Evolutionary conservation across 2,113 vertebrate genomes (phyloP).

Genomic region (Mohoua ochrocephala): DNA sequence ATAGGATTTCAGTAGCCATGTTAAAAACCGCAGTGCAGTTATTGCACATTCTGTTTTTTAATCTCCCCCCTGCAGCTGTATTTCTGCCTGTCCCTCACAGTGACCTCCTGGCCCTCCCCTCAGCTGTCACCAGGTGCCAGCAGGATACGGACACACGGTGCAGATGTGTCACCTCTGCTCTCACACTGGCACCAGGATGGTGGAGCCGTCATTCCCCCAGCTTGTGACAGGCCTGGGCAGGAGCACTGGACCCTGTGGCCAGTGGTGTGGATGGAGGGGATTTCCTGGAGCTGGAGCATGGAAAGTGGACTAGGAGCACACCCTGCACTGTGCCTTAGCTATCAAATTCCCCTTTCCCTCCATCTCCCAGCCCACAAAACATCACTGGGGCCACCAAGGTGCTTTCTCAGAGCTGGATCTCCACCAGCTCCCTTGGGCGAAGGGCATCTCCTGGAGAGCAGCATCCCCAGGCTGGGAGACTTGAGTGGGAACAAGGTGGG

Average conservation of each 20-base stretch:
- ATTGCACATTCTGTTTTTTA: background rate
- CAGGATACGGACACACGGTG: rapidly evolving
- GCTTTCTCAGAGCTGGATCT: background rate
- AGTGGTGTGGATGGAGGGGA: rapidly evolving
- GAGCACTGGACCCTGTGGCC: background rate
- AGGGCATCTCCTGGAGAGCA: background rate
- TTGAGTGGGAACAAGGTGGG: background rate
- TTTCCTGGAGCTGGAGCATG: background rate
- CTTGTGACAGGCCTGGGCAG: background rate
- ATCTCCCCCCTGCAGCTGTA: background rate
- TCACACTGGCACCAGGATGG: rapidly evolving
- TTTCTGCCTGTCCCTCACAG: background rate
- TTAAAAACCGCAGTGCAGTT: background rate
- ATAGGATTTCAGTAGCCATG: rapidly evolving
- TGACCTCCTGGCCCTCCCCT: background rate
- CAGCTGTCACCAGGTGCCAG: background rate
- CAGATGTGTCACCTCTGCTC: background rate
- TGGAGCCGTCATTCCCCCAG: background rate
- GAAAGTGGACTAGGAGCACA: background rate
- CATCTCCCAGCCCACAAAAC: background rate
- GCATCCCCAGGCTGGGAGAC: background rate
- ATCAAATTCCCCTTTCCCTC: background rate
- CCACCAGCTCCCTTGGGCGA: rapidly evolving
- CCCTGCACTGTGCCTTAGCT: rapidly evolving
- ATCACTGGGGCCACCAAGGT: background rate